Evolutionary conservation across 1,140 invertebrate species (phyloP), one percentile per base, ranked within the genome.

Genomic region (Gyrodactylus salaris): DNA sequence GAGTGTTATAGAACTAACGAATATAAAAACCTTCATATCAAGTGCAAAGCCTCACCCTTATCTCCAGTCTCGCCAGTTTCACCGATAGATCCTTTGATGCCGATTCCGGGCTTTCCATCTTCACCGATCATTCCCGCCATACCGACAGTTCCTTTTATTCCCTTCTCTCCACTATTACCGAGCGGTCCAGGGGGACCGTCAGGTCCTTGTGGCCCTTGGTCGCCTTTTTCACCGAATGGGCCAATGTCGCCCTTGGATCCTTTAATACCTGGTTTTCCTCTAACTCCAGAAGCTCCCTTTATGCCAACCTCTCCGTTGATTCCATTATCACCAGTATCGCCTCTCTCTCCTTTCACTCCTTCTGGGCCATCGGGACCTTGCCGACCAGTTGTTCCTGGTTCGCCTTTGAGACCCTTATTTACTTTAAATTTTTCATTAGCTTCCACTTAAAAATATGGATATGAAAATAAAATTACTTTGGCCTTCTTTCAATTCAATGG

Each of bases 121-220:
- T 1, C 1, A 1, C 72, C 72, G 1, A 26, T 1, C 1, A 25
- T 1, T 68, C 72, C 72, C 2, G 20, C 1, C 1, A 70, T 25
- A n/a, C n/a, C n/a, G n/a, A n/a, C n/a, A n/a, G n/a, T n/a, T 71
- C 70, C 70, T 2, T 25, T 7, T 20, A 25, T 25, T 24, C 70
- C 70, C n/a, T 71, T 71, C 16, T 71, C 70, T 24, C 70, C 70
- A 71, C 7, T 54, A 54, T 54, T n/a, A 54, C 34, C 34, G n/a
- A 54, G 7, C n/a, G 34, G 34, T 54, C 34, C 34, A 16, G 7
- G 34, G n/a, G 7, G 34, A 16, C 34, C 34, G 34, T 7, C 34
- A 16, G 7, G 7, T 54, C 34, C 34, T 54, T 7, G 34, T 54
- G n/a, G 34, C 7, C 34, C 34, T 54, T 54, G 34, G n/a, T 54